Base-by-base conservation (phyloP, 1,140 invertebrate genomes). In the Charaxes varanes region DNA sequence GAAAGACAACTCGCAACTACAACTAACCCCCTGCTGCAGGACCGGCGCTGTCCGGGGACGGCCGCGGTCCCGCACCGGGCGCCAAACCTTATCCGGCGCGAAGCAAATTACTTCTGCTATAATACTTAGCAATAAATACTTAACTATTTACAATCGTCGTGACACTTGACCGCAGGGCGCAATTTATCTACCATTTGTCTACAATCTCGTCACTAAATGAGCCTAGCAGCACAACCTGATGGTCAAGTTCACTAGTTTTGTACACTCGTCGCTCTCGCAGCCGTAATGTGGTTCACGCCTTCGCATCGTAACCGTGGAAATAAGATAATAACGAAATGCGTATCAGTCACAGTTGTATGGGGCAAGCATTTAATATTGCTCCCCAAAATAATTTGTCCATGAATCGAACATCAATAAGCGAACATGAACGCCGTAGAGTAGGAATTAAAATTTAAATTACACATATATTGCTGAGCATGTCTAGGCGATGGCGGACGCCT, bases 261-360 rank as follows among this genome's bases (percentile, higher is more conserved):
- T 61, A 57, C 53, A 61, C 41, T 41, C 38, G 49, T 45, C 38
- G 41, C 50, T 54, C 31, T 32, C 46, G 53, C 66, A 61, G 63
- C 54, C 65, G 74, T 80, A 80, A 80, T 76, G 48, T 80, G 72
- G 57, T 77, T 77, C 76, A 71, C 76, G 71, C 74, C 74, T 62
- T 56, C 48, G 56, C 62, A 56, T 30, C 19, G 12, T 35, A 3
- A 34, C 24, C 11, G 13, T 35, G 37, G 8, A 24, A 31, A 45
- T 37, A 36, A 24, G 10, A 11, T 31, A 38, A 51, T 35, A 34
- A 54, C 48, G 36, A 33, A 53, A 53, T 33, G 40, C 41, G 44
- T 12, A 30, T 46, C 32, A 34, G 37, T 52, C 49, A 30, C 21
- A 38, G 35, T 41, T 18, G 31, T 16, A 23, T 35, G 31, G 38